Evolutionary conservation across 2,888 invertebrate genomes (phyloP), one percentile per base, ranked within the genome.

Genomic region (Taphrorychus bicolor): DNA sequence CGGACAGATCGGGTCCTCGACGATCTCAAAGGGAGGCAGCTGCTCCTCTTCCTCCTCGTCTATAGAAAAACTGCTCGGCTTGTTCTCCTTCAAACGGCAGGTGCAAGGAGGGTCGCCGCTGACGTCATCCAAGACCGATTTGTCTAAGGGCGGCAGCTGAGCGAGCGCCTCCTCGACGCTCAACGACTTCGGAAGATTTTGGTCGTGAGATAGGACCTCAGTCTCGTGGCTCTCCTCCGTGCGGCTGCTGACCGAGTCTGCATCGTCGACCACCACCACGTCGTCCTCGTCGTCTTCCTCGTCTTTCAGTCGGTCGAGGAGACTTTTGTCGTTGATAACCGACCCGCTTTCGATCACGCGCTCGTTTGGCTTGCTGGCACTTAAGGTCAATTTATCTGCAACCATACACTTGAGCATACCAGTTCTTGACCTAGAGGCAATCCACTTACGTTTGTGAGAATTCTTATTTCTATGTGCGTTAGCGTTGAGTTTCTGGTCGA

Each of bases 121-220:
- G 4, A 74, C 74, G 17, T 76, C 74, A 1, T 74, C 63, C 21
- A 80, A 69, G n/a, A 75, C 72, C 2, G 76, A 71, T 32, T 69
- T 80, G 79, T 91, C 87, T 59, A 92, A 79, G 0, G 90, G 89
- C 52, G 91, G 91, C 75, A 92, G 83, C 76, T 86, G 84, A 19
- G 87, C 84, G 73, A 89, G 82, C 65, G 90, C 89, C 70, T 87
- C 87, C 73, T 87, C 87, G 17, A 87, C 84, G 11, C 85, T 84
- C 70, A 86, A 74, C 41, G 83, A 70, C 49, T 70, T 70, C 61
- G 57, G 19, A 11, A n/a, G 14, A 51, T n/a, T 5, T 3, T 22
- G 19, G 19, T 51, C 22, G 2, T 51, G 21, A 3, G 17, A 14
- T 16, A 14, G 45, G 2, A 48, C 17, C 21, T 76, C 76, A 73